phyloP scores from a whole-genome alignment of 2,888 invertebrate genomes.

The Cosmia pyralina region DNA sequence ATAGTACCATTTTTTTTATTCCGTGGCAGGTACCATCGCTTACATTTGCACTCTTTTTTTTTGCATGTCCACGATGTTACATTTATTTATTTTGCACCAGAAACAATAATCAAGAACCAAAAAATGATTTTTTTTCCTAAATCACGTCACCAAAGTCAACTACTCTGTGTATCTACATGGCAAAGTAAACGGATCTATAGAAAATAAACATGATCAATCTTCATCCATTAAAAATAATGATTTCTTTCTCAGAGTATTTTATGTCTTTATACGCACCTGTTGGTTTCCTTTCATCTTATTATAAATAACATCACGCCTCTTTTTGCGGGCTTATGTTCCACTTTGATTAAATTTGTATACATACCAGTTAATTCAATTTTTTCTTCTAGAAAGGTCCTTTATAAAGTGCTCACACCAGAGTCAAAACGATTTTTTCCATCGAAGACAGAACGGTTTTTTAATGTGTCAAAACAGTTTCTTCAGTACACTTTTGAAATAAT shows the following conservation, averaged over 20 bases:
- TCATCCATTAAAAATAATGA: conserved; percentile 48
- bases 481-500: neutral
- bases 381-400: neutral
- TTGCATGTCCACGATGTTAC: neutral
- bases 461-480: neutral
- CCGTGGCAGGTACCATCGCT: neutral
- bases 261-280: conserved; percentile 25
- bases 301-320: neutral
- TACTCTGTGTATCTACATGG: neutral
- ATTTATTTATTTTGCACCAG: neutral
- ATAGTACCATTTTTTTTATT: neutral
- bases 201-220: conserved; percentile 32
- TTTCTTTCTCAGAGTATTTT: conserved; percentile 24
- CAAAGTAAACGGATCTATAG: neutral
- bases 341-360: conserved; percentile 20
- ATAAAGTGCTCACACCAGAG: neutral
- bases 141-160: neutral
- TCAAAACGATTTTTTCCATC: neutral
- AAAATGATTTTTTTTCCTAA: neutral
- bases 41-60: too few species aligned
- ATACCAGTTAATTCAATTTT: conserved; percentile 10
- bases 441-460: neutral
- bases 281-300: conserved; percentile 5
- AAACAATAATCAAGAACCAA: neutral
- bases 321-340: conserved; percentile 13